Base-by-base conservation (phyloP, 2,113 vertebrate genomes). In the Procavia capensis region DNA sequence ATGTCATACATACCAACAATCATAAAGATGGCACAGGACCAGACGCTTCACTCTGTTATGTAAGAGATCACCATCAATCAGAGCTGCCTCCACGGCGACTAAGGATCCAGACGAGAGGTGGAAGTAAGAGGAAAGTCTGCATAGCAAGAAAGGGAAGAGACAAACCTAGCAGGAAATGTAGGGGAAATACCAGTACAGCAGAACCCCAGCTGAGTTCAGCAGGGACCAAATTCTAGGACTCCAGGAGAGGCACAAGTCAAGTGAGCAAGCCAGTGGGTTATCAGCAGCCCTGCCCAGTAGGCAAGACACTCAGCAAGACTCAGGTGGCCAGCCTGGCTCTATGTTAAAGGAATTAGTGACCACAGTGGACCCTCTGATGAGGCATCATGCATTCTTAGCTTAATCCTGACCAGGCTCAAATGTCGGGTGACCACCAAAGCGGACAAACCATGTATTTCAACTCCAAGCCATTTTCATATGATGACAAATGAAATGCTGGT, bases 401-500 rank as follows among this genome's bases (percentile, higher is more conserved):
- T 81, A 81, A 41, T 22, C 47, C 29, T 16, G 7, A 47, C 27
- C 27, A 31, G 27, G 27, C 22, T 47, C 31, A 76, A 50, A 50
- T 19, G 29, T 31, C 75, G 47, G 75, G 16, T 29, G 3, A n/a
- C 29, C 34, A 66, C 31, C n/a, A 61, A 36, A 9, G 63, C 78
- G 24, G 64, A 50, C 31, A 43, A 93, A 84, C 93, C 64, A 54
- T 31, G 50, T 34, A 13, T 79, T 92, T 87, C 59, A 83, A 39
- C 36, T 54, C 25, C 54, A 79, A 92, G 39, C 20, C 36, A 96
- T 93, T 89, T 80, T 47, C 94, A 72, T 41, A 84, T n/a, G 81
- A 81, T 39, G 59, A 91, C 75, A 92, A 89, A 95, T 86, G 68
- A 95, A 93, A 76, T 59, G 39, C 72, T 87, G 83, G 81, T 79